Evolutionary conservation across 2,113 vertebrate genomes (phyloP).

Genomic region (Acrocephalus kingi): DNA sequence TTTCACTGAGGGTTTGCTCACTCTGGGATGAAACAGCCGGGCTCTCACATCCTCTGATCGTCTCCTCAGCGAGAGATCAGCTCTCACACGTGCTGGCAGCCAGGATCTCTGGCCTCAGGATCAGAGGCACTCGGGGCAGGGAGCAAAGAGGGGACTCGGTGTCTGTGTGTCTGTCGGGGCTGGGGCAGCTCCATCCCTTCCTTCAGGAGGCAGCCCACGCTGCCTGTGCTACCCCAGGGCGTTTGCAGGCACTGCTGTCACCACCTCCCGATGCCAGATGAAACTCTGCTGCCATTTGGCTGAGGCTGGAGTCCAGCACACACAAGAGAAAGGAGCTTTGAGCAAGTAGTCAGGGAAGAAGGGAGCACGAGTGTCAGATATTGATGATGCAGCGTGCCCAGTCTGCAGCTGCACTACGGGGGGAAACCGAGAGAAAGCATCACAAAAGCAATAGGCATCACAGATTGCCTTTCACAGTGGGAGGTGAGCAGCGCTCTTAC

Average conservation of each 20-base stretch:
- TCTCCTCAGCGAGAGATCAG: neutral
- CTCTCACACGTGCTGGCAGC: neutral
- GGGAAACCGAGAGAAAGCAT: neutral
- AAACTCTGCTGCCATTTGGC: neutral
- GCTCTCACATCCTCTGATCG: neutral
- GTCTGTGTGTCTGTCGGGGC: accelerated
- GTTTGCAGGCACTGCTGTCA: neutral
- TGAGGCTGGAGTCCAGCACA: neutral
- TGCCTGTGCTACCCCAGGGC: neutral
- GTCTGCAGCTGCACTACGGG: neutral
- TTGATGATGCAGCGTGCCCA: neutral
- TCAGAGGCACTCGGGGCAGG: neutral
- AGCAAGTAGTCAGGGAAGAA: neutral
- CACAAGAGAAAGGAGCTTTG: neutral
- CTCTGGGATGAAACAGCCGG: neutral
- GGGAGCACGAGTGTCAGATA: neutral
- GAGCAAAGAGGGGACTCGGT: neutral
- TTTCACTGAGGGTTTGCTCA: neutral
- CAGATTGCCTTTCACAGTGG: neutral
- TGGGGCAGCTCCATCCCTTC: neutral
- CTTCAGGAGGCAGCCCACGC: neutral
- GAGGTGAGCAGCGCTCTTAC: neutral
- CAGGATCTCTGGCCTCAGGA: neutral
- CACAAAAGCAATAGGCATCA: neutral
- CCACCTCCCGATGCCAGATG: neutral